Conservation (phyloP, 2,797 vertebrate genomes). For the Nyctibius grandis region DNA sequence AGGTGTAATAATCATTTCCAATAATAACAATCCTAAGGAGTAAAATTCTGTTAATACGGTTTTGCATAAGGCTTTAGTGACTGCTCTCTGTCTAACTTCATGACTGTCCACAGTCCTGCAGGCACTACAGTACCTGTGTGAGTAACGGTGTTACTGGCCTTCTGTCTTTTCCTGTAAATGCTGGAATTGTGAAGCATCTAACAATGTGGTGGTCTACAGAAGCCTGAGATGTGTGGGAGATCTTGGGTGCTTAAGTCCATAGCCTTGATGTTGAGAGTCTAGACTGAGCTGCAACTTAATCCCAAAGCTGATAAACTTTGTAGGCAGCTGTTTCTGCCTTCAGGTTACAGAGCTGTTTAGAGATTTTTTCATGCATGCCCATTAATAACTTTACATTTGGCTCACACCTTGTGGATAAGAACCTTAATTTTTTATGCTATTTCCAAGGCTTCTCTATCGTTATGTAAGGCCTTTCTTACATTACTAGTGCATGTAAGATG, state of each 20-base stretch:
- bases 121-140: accelerated
- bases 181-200: neutral
- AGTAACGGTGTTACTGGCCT: neutral
- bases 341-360: neutral
- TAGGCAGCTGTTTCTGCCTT: neutral
- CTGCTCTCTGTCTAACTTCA: neutral
- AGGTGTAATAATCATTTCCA: neutral
- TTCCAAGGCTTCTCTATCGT: neutral
- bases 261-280: neutral
- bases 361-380: neutral
- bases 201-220: neutral
- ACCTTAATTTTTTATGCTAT: neutral
- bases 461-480: neutral
- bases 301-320: neutral
- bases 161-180: neutral
- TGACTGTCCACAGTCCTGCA: neutral
- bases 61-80: neutral
- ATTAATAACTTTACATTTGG: neutral
- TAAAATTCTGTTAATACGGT: neutral
- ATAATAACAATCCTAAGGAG: neutral
- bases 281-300: neutral
- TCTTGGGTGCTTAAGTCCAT: neutral
- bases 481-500: neutral
- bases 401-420: neutral
- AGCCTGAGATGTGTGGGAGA: neutral